phyloP scores from a whole-genome alignment of 2,888 invertebrate species.

The Polietes domitor region DNA sequence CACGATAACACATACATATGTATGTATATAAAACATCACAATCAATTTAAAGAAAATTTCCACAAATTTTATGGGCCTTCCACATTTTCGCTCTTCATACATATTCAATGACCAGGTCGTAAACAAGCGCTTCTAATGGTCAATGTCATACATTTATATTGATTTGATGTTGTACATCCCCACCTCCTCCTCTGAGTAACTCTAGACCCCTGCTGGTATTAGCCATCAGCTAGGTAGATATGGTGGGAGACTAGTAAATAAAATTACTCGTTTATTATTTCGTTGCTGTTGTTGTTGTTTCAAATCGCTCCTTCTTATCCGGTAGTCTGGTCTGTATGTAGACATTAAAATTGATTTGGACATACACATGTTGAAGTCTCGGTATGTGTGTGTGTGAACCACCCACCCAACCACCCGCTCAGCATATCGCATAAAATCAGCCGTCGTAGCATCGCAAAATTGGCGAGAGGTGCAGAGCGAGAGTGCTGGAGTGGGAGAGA shows the following conservation, averaged over 20 bases:
- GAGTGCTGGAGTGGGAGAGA: background rate
- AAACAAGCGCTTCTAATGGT: constrained; percentile 29
- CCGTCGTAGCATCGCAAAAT: background rate
- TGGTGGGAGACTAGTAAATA: constrained; percentile 7
- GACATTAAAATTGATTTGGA: constrained; percentile 53
- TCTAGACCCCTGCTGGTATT: background rate
- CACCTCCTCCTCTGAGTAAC: background rate
- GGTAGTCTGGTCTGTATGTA: background rate
- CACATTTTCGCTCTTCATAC: background rate
- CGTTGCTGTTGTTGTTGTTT: too few species aligned
- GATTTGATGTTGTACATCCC: background rate
- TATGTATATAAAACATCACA: background rate
- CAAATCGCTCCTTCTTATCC: background rate
- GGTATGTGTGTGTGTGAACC: background rate
- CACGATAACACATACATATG: too few species aligned
- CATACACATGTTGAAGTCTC: background rate
- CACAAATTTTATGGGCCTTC: background rate
- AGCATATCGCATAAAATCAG: background rate
- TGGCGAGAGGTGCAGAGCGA: too few species aligned
- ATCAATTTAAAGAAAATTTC: background rate
- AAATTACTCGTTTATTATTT: constrained; percentile 24
- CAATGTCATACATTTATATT: background rate
- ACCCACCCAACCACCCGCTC: background rate
- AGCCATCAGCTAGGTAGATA: background rate
- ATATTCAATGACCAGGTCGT: constrained; percentile 30